phyloP scores from a whole-genome alignment of 2,797 vertebrate species.

The Hylomyscus alleni region DNA sequence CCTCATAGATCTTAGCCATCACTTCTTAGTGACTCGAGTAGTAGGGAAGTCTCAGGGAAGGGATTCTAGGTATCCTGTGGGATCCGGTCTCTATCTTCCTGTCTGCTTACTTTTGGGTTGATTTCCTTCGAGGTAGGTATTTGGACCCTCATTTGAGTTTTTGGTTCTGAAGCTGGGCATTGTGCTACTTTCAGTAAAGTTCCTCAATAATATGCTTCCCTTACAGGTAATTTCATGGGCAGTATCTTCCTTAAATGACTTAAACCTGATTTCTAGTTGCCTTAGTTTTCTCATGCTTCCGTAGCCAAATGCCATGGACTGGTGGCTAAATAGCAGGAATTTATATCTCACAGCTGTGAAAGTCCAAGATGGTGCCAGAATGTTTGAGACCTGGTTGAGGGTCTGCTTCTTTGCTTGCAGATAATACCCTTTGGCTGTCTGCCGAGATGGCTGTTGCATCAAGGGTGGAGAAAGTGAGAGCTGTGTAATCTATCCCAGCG shows the following conservation, averaged over 20 bases:
- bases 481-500: background rate
- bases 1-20: background rate
- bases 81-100: background rate
- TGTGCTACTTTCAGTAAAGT: constrained; percentile 23
- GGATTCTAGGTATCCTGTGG: background rate
- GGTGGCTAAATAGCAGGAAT: constrained; percentile 18
- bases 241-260: background rate
- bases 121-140: constrained; percentile 30
- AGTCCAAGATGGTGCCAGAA: background rate
- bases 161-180: constrained; percentile 16
- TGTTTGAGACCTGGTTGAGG: background rate
- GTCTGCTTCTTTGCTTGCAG: background rate
- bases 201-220: background rate
- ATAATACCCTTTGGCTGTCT: background rate
- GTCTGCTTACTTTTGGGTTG: constrained; percentile 31
- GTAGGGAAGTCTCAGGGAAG: background rate
- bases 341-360: constrained; percentile 25
- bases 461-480: background rate
- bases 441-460: background rate
- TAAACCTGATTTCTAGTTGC: constrained; percentile 27
- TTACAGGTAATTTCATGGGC: background rate
- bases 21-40: background rate
- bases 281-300: background rate
- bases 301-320: background rate
- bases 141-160: constrained; percentile 16